Conservation (phyloP, 2,797 vertebrate species). For the Anolis apletophallus region DNA sequence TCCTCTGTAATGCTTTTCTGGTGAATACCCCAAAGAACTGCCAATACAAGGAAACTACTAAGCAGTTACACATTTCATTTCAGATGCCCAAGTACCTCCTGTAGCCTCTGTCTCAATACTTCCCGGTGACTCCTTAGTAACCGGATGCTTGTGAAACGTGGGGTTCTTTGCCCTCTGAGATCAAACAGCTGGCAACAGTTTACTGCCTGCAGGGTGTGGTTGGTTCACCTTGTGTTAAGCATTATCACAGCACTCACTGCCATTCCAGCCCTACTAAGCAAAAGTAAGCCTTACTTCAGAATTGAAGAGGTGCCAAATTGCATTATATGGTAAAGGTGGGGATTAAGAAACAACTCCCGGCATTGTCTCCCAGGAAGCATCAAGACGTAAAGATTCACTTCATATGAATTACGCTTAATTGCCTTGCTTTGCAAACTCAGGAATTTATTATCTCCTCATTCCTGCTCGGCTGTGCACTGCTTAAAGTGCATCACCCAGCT, state of each 20-base stretch:
- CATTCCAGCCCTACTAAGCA: constrained; percentile 18
- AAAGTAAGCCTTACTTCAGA: constrained; percentile 27
- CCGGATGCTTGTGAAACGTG: neutral
- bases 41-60: neutral
- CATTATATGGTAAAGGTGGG: neutral
- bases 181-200: neutral
- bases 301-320: neutral
- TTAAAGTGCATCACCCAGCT: too few species aligned
- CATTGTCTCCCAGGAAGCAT: neutral
- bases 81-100: neutral
- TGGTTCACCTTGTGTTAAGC: neutral
- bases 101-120: neutral
- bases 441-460: neutral
- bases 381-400: neutral
- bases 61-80: neutral
- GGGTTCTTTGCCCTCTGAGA: constrained; percentile 11
- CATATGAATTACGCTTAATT: neutral
- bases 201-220: neutral
- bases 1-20: neutral
- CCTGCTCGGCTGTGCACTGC: neutral
- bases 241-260: neutral
- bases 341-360: neutral
- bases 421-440: neutral
- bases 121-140: neutral
- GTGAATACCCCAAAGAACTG: neutral